Evolutionary conservation across 92 coral and sea anemone genomes (phyloP).

Genomic region (Epizoanthus rinbou): DNA sequence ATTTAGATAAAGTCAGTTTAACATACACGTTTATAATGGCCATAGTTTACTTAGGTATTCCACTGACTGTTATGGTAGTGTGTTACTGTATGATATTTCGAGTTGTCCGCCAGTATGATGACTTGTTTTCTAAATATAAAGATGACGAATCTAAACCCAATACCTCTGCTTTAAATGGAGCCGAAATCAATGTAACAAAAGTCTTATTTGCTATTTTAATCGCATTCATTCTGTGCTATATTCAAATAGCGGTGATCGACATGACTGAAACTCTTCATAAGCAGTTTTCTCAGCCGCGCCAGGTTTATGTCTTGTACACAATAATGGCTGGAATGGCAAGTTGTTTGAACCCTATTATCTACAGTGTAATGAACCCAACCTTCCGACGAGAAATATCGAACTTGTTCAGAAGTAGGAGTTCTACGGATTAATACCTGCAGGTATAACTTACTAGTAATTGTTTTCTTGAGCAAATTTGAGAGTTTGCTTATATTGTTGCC

Average conservation of each 20-base stretch:
- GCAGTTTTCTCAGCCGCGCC: slow-evolving; percentile 39
- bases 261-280: slow-evolving; percentile 19
- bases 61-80: slow-evolving; percentile 21
- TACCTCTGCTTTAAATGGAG: background rate
- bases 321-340: slow-evolving; percentile 23
- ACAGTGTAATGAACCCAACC: slow-evolving; percentile 29
- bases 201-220: slow-evolving; percentile 30
- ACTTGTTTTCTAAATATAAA: slow-evolving; percentile 1
- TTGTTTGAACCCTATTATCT: slow-evolving; percentile 29
- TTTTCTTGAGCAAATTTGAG: too few species aligned
- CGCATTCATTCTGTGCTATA: slow-evolving; percentile 27
- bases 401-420: background rate
- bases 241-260: slow-evolving; percentile 32
- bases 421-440: background rate
- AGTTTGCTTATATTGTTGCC: too few species aligned
- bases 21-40: slow-evolving; percentile 24
- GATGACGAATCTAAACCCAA: background rate
- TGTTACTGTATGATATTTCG: slow-evolving; percentile 30
- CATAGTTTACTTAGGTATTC: slow-evolving; percentile 3
- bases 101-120: slow-evolving; percentile 10
- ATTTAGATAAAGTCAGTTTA: slow-evolving; percentile 17
- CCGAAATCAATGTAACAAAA: slow-evolving; percentile 26
- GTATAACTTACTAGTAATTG: too few species aligned
- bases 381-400: slow-evolving; percentile 11
- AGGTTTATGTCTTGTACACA: slow-evolving; percentile 32